Evolutionary conservation across 1,140 invertebrate genomes (phyloP).

Genomic region (Cylas formicarius): DNA sequence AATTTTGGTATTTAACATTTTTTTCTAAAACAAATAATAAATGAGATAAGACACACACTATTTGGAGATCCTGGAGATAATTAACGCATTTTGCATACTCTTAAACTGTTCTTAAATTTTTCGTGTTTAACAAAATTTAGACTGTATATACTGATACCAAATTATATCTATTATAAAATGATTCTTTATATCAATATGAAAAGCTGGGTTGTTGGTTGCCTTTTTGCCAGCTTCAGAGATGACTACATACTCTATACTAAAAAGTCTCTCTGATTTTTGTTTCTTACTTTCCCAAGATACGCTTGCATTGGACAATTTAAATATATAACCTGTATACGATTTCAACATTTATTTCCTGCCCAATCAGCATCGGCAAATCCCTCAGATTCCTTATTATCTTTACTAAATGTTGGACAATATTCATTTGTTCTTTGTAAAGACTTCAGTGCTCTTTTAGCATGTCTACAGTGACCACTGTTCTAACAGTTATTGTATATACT

Average conservation of each 20-base stretch:
- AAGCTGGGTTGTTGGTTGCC: too few relatives aligned
- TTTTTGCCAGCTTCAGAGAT: slow-evolving; percentile 28
- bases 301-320: slow-evolving; percentile 20
- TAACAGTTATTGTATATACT: too few relatives aligned
- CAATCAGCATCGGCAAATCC: slow-evolving; percentile 42
- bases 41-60: too few relatives aligned
- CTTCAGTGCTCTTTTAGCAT: slow-evolving; percentile 39
- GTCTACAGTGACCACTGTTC: slow-evolving; percentile 34
- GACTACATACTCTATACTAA: slow-evolving; percentile 34
- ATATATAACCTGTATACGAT: slow-evolving; percentile 32
- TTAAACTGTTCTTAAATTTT: too few relatives aligned
- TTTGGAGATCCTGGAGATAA: too few relatives aligned
- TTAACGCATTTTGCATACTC: too few relatives aligned
- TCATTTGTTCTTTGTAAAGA: slow-evolving; percentile 40
- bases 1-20: too few relatives aligned
- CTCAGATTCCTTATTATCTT: slow-evolving; percentile 15
- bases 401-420: slow-evolving; percentile 10
- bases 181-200: too few relatives aligned
- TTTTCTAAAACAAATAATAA: too few relatives aligned
- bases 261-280: slow-evolving; percentile 33
- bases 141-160: too few relatives aligned
- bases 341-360: slow-evolving; percentile 25
- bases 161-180: too few relatives aligned
- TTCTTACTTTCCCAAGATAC: slow-evolving; percentile 32
- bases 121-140: too few relatives aligned